Base-by-base conservation (phyloP, 2,113 vertebrate genomes). In the Hylia prasina region DNA sequence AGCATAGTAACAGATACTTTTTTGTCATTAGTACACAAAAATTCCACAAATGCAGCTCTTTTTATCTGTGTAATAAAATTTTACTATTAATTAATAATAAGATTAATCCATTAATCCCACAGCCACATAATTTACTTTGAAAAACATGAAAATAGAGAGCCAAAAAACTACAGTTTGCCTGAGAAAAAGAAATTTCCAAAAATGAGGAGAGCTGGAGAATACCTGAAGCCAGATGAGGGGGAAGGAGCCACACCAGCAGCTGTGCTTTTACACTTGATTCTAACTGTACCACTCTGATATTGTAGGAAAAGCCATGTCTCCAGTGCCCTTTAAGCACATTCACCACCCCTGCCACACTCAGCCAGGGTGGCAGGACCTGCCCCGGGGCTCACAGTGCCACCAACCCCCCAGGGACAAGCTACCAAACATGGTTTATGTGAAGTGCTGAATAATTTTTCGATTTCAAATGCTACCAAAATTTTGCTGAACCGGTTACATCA, bases 241-340 rank as follows among this genome's bases (percentile, higher is more conserved):
- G 17, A 56, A 42, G 35, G 10, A 42, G 64, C 31, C 44, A 14
- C 20, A 1, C 10, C 11, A 50, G 28, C 16, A 51, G 24, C 31
- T 42, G 11, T 12, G 19, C 7, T 84, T 76, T 30, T 10, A 84
- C n/a, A 30, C 28, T 17, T 25, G 33, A 57, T 33, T 54, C 37
- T 44, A 45, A 2, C 2, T 11, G 13, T 15, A 57, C 15, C 54
- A 10, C 13, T 4, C 25, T 27, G 30, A 64, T 2, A 2, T 1
- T 28, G 65, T 4, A 33, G 40, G 33, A 50, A 12, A 61, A 40
- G 45, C 27, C 9, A 10, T 1, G 4, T 25, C 47, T 77, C 47
- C 39, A 13, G 0, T 1, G 1, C 35, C 44, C 39, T 20, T 27
- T 4, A 16, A n/a, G 15, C 47, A 53, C 48, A 6, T 56, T 21